phyloP scores from a whole-genome alignment of 2,888 invertebrate genomes.

The Argyresthia goedartella region DNA sequence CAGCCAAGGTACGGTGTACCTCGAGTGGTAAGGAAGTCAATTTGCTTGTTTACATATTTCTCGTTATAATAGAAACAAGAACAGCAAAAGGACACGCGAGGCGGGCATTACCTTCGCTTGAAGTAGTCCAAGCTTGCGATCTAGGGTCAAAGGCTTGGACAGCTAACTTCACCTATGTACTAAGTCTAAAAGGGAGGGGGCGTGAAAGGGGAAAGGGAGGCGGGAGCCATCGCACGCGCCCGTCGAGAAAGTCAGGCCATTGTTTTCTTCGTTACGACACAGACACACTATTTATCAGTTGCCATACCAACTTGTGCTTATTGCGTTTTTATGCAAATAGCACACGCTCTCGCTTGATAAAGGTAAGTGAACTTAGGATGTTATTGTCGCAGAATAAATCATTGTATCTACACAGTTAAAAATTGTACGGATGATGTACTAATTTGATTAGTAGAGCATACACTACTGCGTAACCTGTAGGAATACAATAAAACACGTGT shows the following conservation, averaged over 20 bases:
- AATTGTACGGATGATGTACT: too few relatives aligned
- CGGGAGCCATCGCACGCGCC: constrained; percentile 31
- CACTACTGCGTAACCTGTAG: too few relatives aligned
- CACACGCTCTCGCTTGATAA: constrained; percentile 4
- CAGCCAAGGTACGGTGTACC: too few relatives aligned
- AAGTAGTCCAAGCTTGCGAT: constrained; percentile 43
- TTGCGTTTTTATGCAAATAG: constrained; percentile 52
- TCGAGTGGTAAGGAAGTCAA: background rate
- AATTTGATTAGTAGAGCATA: too few relatives aligned
- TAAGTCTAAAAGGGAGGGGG: constrained; percentile 13
- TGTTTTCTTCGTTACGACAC: constrained; percentile 63
- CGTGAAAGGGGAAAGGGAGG: constrained; percentile 18
- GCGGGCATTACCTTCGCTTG: constrained; percentile 17
- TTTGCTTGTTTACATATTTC: background rate
- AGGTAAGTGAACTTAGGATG: background rate
- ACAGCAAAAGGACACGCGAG: background rate
- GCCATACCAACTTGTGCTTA: constrained; percentile 26
- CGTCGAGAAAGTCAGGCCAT: constrained; percentile 56
- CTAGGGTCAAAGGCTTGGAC: constrained; percentile 60
- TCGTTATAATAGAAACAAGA: background rate
- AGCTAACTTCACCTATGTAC: constrained; percentile 17
- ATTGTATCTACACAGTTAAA: too few relatives aligned
- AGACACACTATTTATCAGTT: constrained; percentile 40
- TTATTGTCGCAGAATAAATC: too few relatives aligned
- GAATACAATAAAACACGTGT: too few relatives aligned